phyloP scores from a whole-genome alignment of 2,888 invertebrate species.

The Augiades crinisus region DNA sequence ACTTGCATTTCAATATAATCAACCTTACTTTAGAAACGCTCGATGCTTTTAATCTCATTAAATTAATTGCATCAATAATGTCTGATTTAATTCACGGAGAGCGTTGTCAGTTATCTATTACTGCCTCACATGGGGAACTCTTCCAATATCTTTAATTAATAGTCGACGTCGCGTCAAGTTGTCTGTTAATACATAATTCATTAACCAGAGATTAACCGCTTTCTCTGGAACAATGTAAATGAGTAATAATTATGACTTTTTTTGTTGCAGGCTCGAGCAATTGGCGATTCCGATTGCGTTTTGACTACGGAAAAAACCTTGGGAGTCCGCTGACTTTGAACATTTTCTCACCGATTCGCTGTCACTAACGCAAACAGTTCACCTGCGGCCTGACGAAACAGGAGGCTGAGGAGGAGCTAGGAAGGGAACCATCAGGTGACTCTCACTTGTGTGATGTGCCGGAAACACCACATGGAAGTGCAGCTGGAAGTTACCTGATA shows the following conservation, averaged over 20 bases:
- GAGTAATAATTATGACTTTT: conserved; percentile 29
- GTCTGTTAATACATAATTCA: conserved; percentile 31
- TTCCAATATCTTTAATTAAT: conserved; percentile 22
- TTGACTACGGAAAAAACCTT: conserved; percentile 44
- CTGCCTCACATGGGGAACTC: not conserved
- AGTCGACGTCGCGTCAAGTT: conserved; percentile 1
- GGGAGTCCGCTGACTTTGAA: conserved; percentile 47
- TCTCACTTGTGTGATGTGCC: conserved; percentile 71
- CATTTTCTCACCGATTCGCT: conserved; percentile 29
- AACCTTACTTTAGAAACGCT: conserved; percentile 16
- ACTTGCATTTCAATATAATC: conserved; percentile 47
- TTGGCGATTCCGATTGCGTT: conserved; percentile 45
- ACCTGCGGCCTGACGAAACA: conserved; percentile 27
- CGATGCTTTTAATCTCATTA: conserved; percentile 3
- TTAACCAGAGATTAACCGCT: conserved; percentile 24
- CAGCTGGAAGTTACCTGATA: conserved; percentile 71
- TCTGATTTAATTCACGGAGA: conserved; percentile 6
- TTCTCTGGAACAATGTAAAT: conserved; percentile 24
- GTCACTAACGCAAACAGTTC: conserved; percentile 49
- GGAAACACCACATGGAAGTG: conserved; percentile 65
- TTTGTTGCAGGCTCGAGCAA: conserved; percentile 63
- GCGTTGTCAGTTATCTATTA: conserved; percentile 1
- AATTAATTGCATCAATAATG: conserved; percentile 4
- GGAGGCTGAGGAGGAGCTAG: conserved; percentile 10
- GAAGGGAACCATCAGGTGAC: conserved; percentile 33